Percentiles rank a stretch among this genome's conserved stretches.
Conservation (phyloP, 2,797 vertebrate genomes). For the Rallus crepitans region DNA sequence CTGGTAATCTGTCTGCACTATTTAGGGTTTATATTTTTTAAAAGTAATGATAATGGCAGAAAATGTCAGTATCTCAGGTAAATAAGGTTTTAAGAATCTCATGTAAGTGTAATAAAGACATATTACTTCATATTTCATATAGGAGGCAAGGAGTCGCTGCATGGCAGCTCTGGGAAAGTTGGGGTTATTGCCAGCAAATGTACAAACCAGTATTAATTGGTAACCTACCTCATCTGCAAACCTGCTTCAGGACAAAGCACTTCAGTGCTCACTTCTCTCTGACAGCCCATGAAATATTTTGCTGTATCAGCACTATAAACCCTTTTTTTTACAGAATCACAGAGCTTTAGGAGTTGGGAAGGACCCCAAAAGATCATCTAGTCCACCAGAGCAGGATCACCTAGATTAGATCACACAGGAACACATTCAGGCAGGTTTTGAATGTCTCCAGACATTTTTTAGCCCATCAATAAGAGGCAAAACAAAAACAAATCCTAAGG, state of each 20-base stretch:
- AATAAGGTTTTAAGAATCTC: constrained; percentile 1
- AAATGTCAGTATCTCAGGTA: constrained; percentile 17
- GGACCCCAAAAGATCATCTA: too few relatives aligned
- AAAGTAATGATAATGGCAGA: constrained; percentile 8
- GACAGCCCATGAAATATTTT: not conserved
- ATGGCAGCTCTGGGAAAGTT: not conserved
- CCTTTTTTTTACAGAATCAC: not conserved
- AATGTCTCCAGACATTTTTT: not conserved
- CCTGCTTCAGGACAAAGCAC: not conserved
- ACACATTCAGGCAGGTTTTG: too few relatives aligned
- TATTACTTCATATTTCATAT: not conserved
- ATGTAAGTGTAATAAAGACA: constrained; percentile 27
- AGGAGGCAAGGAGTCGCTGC: not conserved
- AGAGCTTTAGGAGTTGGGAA: too few relatives aligned
- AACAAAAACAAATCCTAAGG: not conserved
- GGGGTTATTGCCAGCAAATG: not conserved
- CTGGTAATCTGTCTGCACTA: constrained; percentile 7
- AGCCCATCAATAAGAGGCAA: not conserved
- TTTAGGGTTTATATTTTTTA: constrained; percentile 32
- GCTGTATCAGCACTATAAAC: not conserved
- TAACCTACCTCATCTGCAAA: not conserved
- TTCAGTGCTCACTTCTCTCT: not conserved
- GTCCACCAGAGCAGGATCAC: too few relatives aligned
- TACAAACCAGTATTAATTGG: not conserved
- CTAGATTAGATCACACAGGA: too few relatives aligned